Evolutionary conservation across 1,140 invertebrate species (phyloP), one percentile per base, ranked within the genome.

Genomic region (Melanaphis sacchari): DNA sequence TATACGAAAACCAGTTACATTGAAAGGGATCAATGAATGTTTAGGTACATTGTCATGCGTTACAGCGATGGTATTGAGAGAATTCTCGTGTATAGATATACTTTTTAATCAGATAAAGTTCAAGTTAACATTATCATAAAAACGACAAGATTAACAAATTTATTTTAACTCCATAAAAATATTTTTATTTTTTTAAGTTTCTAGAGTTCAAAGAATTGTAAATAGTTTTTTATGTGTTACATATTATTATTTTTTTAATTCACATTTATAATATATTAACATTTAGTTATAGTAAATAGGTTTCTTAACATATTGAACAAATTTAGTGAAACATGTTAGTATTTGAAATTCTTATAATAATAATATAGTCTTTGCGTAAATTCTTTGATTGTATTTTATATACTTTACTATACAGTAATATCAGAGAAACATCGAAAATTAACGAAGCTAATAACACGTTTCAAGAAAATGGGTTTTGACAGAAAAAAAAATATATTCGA

Each of bases 1-100:
- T 90, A 66, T 15, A 59, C 38, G 54, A 82, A 93, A 93, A 84
- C 91, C 91, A 93, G 91, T 93, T 93, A 93, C 40, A 54, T 93
- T 52, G 81, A 93, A 93, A 93, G 91, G 91, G 91, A 93, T 91
- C 59, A 82, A 43, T n/a, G 76, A 41, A 66, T 40, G 52, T 90
- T 66, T 90, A 49, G 46, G 46, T 49, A 66, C 52, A 66, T 66
- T 90, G 54, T 43, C 52, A 43, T 66, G 38, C 49, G 38, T 2
- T 18, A 24, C 24, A n/a, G 8, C 31, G 43, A 36, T 18, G 15
- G 26, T 40, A 89, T 49, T 1, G 22, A 54, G 49, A 54, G 88
- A 38, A 90, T 66, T 41, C 38, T 31, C 11, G 59, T 66, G 31
- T 66, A 22, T n/a, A 41, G 9, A 2, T 40, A 43, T 41, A 26